phyloP scores from a whole-genome alignment of 1,140 invertebrate species.

The Parapsyche elsis region DNA sequence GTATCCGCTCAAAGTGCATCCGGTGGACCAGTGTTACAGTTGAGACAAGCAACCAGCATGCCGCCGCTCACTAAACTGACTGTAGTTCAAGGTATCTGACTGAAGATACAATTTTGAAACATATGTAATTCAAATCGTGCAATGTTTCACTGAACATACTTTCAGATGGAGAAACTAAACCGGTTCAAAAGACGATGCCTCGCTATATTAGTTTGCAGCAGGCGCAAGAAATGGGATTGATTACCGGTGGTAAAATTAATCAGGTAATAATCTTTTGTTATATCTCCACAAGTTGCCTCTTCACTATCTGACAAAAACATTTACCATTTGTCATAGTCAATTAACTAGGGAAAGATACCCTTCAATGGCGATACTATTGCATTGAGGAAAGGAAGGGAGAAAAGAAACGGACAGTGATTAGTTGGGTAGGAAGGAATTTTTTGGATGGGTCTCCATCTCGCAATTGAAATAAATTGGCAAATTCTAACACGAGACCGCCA shows the following conservation, averaged over 20 bases:
- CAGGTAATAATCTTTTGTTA: constrained; percentile 57
- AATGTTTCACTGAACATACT: not conserved
- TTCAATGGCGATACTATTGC: too few species aligned
- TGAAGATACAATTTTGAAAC: constrained; percentile 31
- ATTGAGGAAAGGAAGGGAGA: too few species aligned
- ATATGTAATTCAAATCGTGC: constrained; percentile 1
- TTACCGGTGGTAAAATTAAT: constrained; percentile 68
- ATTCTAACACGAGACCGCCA: too few species aligned
- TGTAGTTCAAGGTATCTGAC: constrained; percentile 40
- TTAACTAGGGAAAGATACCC: too few species aligned
- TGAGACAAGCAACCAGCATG: constrained; percentile 37
- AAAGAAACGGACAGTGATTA: too few species aligned
- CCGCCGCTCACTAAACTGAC: constrained; percentile 45
- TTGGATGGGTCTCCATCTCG: too few species aligned
- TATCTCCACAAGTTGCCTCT: too few species aligned
- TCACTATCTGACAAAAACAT: too few species aligned
- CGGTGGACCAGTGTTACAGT: constrained; percentile 41
- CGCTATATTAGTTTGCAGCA: constrained; percentile 64
- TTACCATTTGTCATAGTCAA: too few species aligned
- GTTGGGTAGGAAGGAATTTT: too few species aligned
- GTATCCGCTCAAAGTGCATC: not conserved
- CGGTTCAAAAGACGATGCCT: constrained; percentile 76
- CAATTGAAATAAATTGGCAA: too few species aligned
- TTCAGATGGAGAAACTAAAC: constrained; percentile 2
- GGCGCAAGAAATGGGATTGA: constrained; percentile 75